phyloP scores from a whole-genome alignment of 2,113 vertebrate species.

The Aspiorhynchus laticeps region DNA sequence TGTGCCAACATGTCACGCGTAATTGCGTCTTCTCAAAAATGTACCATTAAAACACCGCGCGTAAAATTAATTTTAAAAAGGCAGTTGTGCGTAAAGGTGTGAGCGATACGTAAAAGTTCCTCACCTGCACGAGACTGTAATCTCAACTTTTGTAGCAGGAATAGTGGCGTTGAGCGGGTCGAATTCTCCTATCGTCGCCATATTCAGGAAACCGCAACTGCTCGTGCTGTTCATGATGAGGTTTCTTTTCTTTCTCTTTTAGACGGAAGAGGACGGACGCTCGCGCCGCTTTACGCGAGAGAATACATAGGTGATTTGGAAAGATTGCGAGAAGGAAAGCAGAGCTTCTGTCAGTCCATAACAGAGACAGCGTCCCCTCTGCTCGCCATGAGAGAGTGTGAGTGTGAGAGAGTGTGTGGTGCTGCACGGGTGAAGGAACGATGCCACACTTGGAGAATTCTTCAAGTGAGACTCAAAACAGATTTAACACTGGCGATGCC shows the following conservation, averaged over 20 bases:
- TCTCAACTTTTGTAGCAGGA: conserved; percentile 84
- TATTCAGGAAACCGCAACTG: conserved; percentile 68
- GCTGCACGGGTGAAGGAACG: conserved; percentile 9
- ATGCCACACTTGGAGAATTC: conserved; percentile 33
- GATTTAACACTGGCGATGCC: conserved; percentile 34
- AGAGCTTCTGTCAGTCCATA: conserved; percentile 39
- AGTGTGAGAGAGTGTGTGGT: not conserved
- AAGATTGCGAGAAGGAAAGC: not conserved
- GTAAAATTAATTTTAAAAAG: not conserved
- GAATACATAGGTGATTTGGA: conserved; percentile 17
- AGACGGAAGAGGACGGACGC: conserved; percentile 14
- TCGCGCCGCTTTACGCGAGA: not conserved
- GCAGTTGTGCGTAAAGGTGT: not conserved
- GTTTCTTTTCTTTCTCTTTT: conserved; percentile 28
- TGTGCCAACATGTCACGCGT: not conserved
- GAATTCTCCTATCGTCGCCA: conserved; percentile 81
- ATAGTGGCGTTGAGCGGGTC: conserved; percentile 78
- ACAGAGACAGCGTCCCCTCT: conserved; percentile 22
- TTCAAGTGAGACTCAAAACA: conserved; percentile 29
- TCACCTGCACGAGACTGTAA: conserved; percentile 86
- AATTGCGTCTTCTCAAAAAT: not conserved
- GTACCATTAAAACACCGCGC: not conserved
- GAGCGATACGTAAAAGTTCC: conserved; percentile 9
- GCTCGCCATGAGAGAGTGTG: not conserved
- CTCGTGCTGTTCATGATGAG: conserved; percentile 55